A percentile compares a stretch with the other conserved stretches of the same genome.
Evolutionary conservation across 1,140 invertebrate genomes (phyloP).

Genomic region (Brachionus calyciflorus): DNA sequence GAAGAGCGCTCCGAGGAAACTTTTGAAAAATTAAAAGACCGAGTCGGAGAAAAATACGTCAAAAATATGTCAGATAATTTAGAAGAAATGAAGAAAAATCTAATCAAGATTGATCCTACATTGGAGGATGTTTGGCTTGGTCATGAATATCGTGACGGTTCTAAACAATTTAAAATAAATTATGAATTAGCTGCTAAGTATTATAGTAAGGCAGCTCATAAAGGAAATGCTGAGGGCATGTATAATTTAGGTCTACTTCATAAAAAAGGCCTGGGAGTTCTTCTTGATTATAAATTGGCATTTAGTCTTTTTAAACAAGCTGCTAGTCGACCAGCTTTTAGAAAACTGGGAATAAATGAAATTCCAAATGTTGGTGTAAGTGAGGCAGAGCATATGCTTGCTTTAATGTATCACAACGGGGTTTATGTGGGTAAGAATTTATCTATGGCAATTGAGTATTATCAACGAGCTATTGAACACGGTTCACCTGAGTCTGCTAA

Average conservation of each 20-base stretch:
- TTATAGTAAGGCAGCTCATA: no score
- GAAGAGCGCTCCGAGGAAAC: no score
- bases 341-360: background rate
- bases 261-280: background rate
- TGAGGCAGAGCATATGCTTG: background rate
- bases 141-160: no score
- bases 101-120: no score
- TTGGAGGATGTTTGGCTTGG: no score
- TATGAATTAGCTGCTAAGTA: no score
- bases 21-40: no score
- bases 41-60: no score
- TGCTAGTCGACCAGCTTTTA: background rate
- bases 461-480: conserved; percentile 2
- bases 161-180: no score
- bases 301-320: background rate
- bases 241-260: background rate
- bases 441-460: background rate
- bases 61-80: no score
- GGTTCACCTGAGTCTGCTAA: background rate
- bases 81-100: no score
- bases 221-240: conserved; percentile 2
- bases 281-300: background rate
- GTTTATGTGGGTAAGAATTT: background rate
- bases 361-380: background rate
- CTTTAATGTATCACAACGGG: background rate